Conservation (phyloP, 2,113 vertebrate genomes). For the Mirounga angustirostris region DNA sequence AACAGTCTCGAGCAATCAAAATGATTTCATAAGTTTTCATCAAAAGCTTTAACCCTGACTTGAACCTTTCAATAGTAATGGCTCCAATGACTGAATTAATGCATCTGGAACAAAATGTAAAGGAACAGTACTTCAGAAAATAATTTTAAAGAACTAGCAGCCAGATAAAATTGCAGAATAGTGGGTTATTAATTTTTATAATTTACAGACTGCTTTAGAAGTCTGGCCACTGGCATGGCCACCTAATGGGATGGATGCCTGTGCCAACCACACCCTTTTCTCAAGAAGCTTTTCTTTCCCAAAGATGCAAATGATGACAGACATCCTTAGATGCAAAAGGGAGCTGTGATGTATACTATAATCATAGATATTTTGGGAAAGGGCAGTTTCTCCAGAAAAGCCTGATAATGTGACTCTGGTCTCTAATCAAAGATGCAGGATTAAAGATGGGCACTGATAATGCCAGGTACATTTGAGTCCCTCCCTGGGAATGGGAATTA, state of each 20-base stretch:
- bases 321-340: neutral
- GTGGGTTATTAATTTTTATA: neutral
- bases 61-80: neutral
- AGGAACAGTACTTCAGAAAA: neutral
- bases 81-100: conserved; percentile 24
- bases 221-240: neutral
- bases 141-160: conserved; percentile 53
- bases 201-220: neutral
- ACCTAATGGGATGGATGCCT: neutral
- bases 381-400: neutral
- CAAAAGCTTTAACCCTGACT: conserved; percentile 20
- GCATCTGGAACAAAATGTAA: conserved; percentile 50
- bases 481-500: neutral
- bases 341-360: neutral
- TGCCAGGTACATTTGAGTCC: neutral
- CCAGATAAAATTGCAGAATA: neutral
- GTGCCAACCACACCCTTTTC: neutral
- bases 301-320: neutral
- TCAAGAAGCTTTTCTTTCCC: neutral
- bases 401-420: neutral
- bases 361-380: neutral
- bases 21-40: conserved; percentile 53
- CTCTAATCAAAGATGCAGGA: neutral
- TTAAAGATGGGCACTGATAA: neutral
- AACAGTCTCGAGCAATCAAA: conserved; percentile 42